phyloP scores from a whole-genome alignment of 2,888 invertebrate species.

The Apodemia duryi region DNA sequence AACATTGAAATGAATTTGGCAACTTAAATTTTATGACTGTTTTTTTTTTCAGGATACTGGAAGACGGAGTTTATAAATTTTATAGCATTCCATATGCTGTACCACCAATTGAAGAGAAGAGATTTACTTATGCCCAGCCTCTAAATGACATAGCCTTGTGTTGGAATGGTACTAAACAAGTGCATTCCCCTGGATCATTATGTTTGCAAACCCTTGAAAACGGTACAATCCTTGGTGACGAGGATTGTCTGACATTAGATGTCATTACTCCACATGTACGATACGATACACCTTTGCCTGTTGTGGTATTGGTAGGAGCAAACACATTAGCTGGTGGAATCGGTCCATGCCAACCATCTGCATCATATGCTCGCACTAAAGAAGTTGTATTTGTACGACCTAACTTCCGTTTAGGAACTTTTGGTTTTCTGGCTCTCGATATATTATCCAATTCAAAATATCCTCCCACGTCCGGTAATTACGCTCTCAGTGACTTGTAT shows the following conservation, averaged over 20 bases:
- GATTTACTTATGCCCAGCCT: conserved; percentile 85
- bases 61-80: conserved; percentile 89
- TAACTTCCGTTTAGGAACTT: conserved; percentile 88
- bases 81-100: conserved; percentile 90
- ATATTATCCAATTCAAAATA: conserved; percentile 83
- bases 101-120: conserved; percentile 83
- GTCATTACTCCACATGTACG: conserved; percentile 89
- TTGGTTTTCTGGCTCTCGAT: conserved; percentile 90
- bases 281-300: conserved; percentile 88
- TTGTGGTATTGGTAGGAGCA: conserved; percentile 90
- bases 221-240: conserved; percentile 83
- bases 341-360: conserved; percentile 86
- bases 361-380: conserved; percentile 85
- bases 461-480: conserved; percentile 90
- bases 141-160: conserved; percentile 84
- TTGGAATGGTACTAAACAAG: conserved; percentile 87
- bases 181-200: conserved; percentile 82
- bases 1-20: too few relatives aligned
- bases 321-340: conserved; percentile 88
- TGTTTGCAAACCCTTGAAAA: conserved; percentile 86
- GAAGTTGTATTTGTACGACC: conserved; percentile 93
- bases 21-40: too few relatives aligned
- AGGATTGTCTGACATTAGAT: conserved; percentile 91
- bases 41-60: conserved; percentile 78
- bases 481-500: conserved; percentile 89